Evolutionary conservation across 2,113 vertebrate genomes (phyloP), one percentile per base, ranked within the genome.

Genomic region (Oreochromis niloticus): DNA sequence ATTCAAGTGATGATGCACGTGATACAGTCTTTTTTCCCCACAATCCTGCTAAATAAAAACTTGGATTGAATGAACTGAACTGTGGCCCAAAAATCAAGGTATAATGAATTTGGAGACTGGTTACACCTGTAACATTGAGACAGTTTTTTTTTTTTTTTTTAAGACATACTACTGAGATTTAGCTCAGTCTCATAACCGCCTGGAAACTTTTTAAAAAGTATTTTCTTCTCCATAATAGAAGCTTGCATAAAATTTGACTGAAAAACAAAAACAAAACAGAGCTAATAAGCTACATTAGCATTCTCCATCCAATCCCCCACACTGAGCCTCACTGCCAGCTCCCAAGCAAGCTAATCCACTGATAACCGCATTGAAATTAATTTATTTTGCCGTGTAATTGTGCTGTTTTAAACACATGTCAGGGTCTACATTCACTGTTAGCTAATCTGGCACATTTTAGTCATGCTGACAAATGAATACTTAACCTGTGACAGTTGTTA

Each of bases 361-460:
- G 36, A 88, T 71, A 34, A 71, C 9, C 12, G 7, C 36, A 52
- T 7, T 56, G 6, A 46, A 39, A 63, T 57, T 3, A 1, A 46
- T 19, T 81, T 0, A 84, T 8, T 66, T 87, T 56, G 56, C 30
- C 2, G 3, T 11, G 16, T 63, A 66, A 16, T 22, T 6, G 7
- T 79, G 9, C 79, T 5, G 27, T 52, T 78, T 78, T 32, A 52
- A 52, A 78, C 73, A 50, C 24, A 1, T 78, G 73, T 78, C 73
- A 52, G 46, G 6, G 73, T 83, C 27, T 50, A 24, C 39, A 36
- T 19, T 75, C 6, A 24, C n/a, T 19, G 4, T 16, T 10, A 56
- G 24, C n/a, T 83, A 63, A 78, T 84, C 46, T 84, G 66, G 41
- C 43, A 85, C 1, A 6, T 75, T 50, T 50, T 85, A 41, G 78